Percentiles rank a stretch among this genome's conserved stretches.
phyloP scores from a whole-genome alignment of 2,888 invertebrate genomes.

The Cosmia trapezina region DNA sequence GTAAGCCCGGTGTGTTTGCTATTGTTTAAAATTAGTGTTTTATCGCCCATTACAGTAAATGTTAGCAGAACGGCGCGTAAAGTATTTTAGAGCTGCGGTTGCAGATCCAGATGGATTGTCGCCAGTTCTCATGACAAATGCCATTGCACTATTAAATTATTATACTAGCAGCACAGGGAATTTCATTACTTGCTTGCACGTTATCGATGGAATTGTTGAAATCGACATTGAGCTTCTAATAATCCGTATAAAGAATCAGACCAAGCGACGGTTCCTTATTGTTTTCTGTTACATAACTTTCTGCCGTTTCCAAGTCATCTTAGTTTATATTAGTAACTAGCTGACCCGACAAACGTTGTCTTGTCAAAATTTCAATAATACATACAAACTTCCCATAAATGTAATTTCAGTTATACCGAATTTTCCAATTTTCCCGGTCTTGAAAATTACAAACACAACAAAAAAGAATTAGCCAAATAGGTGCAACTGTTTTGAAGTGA shows the following conservation, averaged over 20 bases:
- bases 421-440: no score
- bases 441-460: no score
- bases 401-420: no score
- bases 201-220: background rate
- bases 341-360: no score
- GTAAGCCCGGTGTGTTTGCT: slow-evolving; percentile 33
- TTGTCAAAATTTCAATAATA: no score
- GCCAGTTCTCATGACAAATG: slow-evolving; percentile 13
- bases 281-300: slow-evolving; percentile 2
- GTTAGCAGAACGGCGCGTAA: slow-evolving; percentile 20
- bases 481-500: no score
- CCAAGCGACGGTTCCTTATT: background rate
- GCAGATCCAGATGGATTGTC: slow-evolving; percentile 15
- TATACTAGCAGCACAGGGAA: background rate
- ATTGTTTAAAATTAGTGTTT: slow-evolving; percentile 53
- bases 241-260: background rate
- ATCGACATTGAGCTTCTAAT: background rate
- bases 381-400: background rate
- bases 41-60: slow-evolving; percentile 39
- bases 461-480: no score
- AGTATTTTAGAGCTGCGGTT: slow-evolving; percentile 32
- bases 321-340: slow-evolving; percentile 1
- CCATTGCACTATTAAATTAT: slow-evolving; percentile 5
- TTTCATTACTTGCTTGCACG: background rate
- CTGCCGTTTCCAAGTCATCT: background rate